These are phyloP conservation scores for Tragelaphus buxtoni DNA, from an alignment of 2,113 vertebrate species.

Conservation along the genomic window DNA sequence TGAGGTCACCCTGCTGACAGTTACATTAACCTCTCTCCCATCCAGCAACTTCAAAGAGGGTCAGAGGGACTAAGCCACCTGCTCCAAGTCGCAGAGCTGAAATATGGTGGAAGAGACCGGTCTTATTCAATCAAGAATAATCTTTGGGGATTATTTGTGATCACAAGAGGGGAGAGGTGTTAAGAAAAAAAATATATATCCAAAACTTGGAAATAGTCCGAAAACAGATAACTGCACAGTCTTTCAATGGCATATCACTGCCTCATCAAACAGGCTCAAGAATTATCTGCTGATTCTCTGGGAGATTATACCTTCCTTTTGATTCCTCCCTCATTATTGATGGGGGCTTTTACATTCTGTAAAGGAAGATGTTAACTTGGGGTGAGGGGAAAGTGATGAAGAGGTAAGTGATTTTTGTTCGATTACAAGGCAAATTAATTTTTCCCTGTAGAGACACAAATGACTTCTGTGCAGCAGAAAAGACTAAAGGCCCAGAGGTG, in stretches of 20 bases:
- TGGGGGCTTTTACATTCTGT: neutral
- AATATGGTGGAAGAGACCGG: accelerated
- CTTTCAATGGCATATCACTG: neutral
- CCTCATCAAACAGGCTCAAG: neutral
- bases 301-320: neutral
- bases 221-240: too few species aligned
- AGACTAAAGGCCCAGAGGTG: neutral
- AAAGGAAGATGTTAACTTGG: neutral
- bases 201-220: neutral
- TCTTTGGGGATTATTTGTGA: neutral
- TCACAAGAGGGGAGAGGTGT: neutral
- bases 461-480: neutral
- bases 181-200: neutral
- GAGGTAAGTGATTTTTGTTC: neutral
- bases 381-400: neutral
- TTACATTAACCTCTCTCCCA: neutral
- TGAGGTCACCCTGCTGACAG: neutral
- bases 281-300: neutral
- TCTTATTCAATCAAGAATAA: neutral
- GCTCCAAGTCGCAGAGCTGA: neutral
- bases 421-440: neutral
- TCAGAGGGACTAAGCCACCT: neutral
- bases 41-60: neutral
- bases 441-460: neutral
- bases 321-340: neutral